These are phyloP conservation scores for Chroicocephalus ridibundus DNA, from an alignment of 2,113 vertebrate genomes.

Conservation along the genomic window DNA sequence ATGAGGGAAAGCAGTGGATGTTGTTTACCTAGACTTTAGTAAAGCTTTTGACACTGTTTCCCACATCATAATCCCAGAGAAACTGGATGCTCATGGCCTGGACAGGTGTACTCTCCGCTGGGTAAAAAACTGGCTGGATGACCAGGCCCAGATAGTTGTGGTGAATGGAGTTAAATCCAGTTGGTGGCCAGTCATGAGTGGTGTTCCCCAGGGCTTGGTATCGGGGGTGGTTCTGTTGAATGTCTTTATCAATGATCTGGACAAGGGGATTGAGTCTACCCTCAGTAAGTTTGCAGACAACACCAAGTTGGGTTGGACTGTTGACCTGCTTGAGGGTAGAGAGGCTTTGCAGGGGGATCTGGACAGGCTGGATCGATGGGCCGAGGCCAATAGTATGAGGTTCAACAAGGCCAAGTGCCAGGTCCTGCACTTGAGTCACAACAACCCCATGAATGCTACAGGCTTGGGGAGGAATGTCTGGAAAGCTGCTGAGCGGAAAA, in stretches of 20 bases:
- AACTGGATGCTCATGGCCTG: not conserved
- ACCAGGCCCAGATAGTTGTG: not conserved
- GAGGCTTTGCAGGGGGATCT: not conserved
- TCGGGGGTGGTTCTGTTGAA: not conserved
- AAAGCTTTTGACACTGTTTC: not conserved
- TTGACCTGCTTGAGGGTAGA: not conserved
- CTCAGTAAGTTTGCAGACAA: not conserved
- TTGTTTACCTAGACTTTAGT: not conserved
- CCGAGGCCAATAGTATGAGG: not conserved
- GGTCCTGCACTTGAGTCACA: not conserved
- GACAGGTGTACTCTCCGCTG: not conserved
- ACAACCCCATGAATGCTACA: not conserved
- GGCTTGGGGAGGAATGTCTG: not conserved
- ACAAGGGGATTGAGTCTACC: not conserved
- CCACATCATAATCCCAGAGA: not conserved
- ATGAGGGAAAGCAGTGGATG: not conserved
- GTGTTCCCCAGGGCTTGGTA: not conserved
- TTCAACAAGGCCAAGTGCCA: not conserved
- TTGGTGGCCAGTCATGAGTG: not conserved
- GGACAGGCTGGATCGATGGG: not conserved
- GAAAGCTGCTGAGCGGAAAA: not conserved
- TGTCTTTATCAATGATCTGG: not conserved
- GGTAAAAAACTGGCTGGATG: not conserved
- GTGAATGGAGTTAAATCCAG: not conserved
- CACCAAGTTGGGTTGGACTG: not conserved